Conservation (phyloP, 2,113 vertebrate species). For the Poecile atricapillus region DNA sequence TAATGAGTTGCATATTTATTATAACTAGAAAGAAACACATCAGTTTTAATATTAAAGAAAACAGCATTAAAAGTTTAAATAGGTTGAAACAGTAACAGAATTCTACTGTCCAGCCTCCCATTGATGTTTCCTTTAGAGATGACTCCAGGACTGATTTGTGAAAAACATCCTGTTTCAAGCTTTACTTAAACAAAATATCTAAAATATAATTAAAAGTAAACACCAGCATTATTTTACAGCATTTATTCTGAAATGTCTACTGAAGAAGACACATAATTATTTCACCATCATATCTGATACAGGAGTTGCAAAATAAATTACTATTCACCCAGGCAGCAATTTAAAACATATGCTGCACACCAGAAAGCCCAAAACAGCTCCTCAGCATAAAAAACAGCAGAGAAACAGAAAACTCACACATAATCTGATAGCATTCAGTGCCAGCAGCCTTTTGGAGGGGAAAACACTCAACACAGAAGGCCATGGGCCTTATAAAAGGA, state of each 20-base stretch:
- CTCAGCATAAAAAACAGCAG: background rate
- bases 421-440: background rate
- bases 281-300: background rate
- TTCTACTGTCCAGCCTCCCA: background rate
- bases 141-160: background rate
- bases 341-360: background rate
- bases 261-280: background rate
- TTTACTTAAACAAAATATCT: background rate
- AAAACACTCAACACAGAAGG: background rate
- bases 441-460: background rate
- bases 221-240: background rate
- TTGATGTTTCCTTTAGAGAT: background rate
- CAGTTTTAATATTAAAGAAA: background rate
- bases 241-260: background rate
- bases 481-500: background rate
- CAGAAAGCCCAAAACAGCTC: background rate
- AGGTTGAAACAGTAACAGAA: background rate
- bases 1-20: background rate
- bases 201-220: background rate
- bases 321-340: background rate
- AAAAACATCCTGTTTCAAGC: background rate
- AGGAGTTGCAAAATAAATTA: background rate
- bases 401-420: background rate
- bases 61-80: background rate
- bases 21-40: background rate